Evolutionary conservation across 2,113 vertebrate species (phyloP).

Genomic region (Malurus cyaneus): DNA sequence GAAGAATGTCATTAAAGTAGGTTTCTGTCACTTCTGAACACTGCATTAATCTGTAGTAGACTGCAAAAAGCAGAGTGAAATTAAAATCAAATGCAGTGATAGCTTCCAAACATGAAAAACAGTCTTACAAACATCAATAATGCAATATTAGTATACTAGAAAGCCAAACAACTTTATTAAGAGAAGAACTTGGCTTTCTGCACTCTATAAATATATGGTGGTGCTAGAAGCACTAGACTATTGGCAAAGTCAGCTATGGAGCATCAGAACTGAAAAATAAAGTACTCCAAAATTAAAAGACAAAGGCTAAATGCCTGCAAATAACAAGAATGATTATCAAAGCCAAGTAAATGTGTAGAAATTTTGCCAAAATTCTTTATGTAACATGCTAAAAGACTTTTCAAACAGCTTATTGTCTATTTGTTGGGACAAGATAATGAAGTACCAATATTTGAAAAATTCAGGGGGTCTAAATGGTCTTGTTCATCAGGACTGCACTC

Average conservation of each 20-base stretch:
- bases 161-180: neutral
- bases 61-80: neutral
- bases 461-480: neutral
- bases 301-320: neutral
- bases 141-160: neutral
- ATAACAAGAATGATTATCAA: neutral
- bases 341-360: neutral
- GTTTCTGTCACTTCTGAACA: neutral
- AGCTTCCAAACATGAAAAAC: neutral
- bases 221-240: neutral
- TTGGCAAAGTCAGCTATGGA: neutral
- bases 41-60: neutral
- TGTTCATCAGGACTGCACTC: neutral
- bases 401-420: neutral
- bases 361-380: neutral
- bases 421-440: neutral
- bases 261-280: neutral
- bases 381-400: neutral
- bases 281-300: neutral
- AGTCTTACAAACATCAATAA: neutral
- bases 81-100: conserved; percentile 7
- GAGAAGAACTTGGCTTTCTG: neutral
- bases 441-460: neutral
- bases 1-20: conserved; percentile 1
- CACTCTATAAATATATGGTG: neutral